A percentile compares a stretch with the other conserved stretches of the same genome.
Evolutionary conservation across 2,797 vertebrate species (phyloP).

Genomic region (Pogoniulus pusillus): DNA sequence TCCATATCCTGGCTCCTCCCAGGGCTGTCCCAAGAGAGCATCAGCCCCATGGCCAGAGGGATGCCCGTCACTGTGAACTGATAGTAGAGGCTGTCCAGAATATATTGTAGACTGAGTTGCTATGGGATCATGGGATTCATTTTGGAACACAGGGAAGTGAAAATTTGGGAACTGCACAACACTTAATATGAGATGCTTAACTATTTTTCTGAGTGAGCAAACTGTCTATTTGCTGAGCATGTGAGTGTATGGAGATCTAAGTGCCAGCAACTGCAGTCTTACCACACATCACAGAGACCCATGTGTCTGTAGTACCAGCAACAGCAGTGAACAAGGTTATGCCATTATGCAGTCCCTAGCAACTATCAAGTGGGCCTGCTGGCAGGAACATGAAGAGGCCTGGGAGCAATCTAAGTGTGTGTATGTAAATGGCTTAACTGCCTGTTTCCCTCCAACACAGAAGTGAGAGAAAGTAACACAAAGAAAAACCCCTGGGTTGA

Average conservation of each 20-base stretch:
- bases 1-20: background rate
- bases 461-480: no score
- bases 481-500: no score
- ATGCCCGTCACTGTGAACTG: background rate
- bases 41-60: no score
- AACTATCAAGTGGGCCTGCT: background rate
- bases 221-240: background rate
- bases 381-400: background rate
- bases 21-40: background rate
- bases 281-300: no score
- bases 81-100: background rate
- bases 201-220: background rate
- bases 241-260: background rate
- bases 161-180: background rate
- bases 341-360: background rate
- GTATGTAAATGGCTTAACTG: no score
- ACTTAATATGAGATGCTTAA: background rate
- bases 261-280: background rate
- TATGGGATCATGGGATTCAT: background rate
- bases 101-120: background rate
- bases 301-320: background rate
- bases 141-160: background rate
- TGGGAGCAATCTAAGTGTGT: background rate
- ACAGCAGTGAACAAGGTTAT: background rate
- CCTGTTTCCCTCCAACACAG: no score